Evolutionary conservation across 1,140 invertebrate genomes (phyloP).

Genomic region (Bombus waltoni): DNA sequence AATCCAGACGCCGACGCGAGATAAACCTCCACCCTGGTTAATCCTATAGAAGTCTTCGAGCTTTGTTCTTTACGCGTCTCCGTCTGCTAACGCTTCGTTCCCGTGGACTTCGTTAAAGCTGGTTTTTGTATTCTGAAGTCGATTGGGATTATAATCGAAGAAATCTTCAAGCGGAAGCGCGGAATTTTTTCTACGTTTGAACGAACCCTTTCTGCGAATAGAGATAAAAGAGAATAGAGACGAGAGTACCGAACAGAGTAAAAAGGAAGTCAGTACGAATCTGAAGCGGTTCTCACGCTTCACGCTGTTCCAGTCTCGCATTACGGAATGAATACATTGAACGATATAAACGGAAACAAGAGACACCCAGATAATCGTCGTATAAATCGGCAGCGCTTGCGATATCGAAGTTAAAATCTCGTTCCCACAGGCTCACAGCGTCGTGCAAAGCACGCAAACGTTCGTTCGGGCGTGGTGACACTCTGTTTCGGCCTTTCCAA

Average conservation of each 20-base stretch:
- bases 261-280: too few relatives aligned
- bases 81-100: neutral
- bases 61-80: neutral
- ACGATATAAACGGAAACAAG: neutral
- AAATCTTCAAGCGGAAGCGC: neutral
- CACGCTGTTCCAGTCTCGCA: too few relatives aligned
- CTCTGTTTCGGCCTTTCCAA: neutral
- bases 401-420: neutral
- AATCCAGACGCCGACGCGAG: neutral
- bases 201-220: too few relatives aligned
- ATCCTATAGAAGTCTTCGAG: neutral
- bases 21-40: neutral
- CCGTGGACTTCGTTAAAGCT: neutral
- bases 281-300: too few relatives aligned
- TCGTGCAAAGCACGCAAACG: neutral
- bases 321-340: neutral
- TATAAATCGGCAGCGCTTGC: neutral
- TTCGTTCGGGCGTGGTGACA: conserved; percentile 20
- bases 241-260: too few relatives aligned
- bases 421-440: neutral
- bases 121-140: neutral
- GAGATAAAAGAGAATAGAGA: too few relatives aligned
- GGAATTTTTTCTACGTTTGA: neutral
- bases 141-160: neutral
- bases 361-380: neutral